Evolutionary conservation across 2,888 invertebrate genomes (phyloP).

Genomic region (Cosmorhoe ocellata): DNA sequence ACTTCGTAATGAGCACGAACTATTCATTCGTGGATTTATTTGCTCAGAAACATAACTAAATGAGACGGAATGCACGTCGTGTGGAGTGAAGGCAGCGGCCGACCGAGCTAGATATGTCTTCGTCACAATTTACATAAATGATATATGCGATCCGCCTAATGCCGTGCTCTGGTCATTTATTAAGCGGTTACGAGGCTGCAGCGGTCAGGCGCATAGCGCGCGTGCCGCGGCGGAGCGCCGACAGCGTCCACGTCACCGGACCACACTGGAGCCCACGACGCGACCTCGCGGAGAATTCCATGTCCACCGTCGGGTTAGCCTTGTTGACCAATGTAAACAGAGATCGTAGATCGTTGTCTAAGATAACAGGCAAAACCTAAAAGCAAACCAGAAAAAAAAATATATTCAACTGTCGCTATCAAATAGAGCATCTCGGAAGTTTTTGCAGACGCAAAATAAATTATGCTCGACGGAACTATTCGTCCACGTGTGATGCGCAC

Average conservation of each 20-base stretch:
- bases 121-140: conserved; percentile 83
- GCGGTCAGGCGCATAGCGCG: conserved; percentile 71
- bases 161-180: conserved; percentile 76
- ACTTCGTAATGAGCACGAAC: conserved; percentile 46
- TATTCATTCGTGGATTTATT: conserved; percentile 61
- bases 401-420: conserved; percentile 21
- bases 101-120: conserved; percentile 78
- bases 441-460: conserved; percentile 39
- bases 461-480: conserved; percentile 39
- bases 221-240: conserved; percentile 69
- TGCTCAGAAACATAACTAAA: conserved; percentile 54
- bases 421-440: conserved; percentile 27
- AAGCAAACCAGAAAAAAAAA: conserved; percentile 14
- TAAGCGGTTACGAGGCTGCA: conserved; percentile 63
- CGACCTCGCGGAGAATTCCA: conserved; percentile 44
- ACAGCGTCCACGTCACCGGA: conserved; percentile 60
- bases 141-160: conserved; percentile 81
- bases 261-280: conserved; percentile 65
- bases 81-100: conserved; percentile 69
- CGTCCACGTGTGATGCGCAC: conserved; percentile 55
- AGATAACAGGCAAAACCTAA: conserved; percentile 28
- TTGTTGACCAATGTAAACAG: conserved; percentile 72
- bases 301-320: conserved; percentile 54
- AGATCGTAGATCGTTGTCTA: conserved; percentile 59
- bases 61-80: conserved; percentile 73